These are phyloP conservation scores for Turdus rufiventris DNA, from an alignment of 2,113 vertebrate genomes.

Conservation along the genomic window DNA sequence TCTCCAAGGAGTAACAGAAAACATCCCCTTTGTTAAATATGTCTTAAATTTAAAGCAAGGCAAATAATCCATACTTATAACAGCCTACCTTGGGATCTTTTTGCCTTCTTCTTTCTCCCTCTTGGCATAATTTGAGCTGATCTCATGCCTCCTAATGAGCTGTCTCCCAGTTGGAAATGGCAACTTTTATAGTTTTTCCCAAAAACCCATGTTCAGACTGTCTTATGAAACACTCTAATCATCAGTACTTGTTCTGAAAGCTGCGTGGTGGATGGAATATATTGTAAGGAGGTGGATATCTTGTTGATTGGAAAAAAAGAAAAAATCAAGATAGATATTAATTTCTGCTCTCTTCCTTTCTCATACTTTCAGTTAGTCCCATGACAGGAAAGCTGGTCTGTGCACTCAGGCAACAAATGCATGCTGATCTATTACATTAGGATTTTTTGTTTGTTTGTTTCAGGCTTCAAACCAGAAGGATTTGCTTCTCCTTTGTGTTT, in stretches of 20 bases:
- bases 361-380: neutral
- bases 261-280: neutral
- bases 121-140: neutral
- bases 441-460: neutral
- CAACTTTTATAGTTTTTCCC: neutral
- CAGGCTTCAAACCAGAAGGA: neutral
- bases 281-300: neutral
- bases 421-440: neutral
- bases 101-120: neutral
- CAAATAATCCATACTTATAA: constrained; percentile 2
- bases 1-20: neutral
- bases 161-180: neutral
- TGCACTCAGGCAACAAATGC: neutral
- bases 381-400: neutral
- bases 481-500: neutral
- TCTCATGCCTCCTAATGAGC: constrained; percentile 17
- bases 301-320: neutral
- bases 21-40: neutral
- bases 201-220: neutral
- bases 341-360: neutral
- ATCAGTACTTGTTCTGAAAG: neutral
- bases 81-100: neutral
- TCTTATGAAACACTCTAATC: neutral
- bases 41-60: neutral
- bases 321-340: neutral